phyloP scores from a whole-genome alignment of 1,140 invertebrate genomes.

The Brachionus rotundiformis region DNA sequence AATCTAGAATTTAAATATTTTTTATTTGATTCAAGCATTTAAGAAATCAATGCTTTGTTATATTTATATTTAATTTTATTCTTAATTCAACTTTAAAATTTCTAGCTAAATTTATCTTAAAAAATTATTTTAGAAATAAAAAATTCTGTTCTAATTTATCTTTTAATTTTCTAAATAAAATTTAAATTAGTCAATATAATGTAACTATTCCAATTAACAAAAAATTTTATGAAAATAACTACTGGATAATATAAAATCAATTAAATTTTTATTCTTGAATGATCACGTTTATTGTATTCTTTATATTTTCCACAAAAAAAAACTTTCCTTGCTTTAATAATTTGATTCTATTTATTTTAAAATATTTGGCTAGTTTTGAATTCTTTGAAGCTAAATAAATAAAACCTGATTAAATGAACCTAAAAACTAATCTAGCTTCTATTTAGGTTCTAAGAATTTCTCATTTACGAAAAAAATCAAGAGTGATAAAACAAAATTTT shows the following conservation, averaged over 20 bases:
- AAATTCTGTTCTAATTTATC: no score
- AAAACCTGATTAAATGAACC: not conserved
- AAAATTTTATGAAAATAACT: no score
- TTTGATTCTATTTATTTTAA: not conserved
- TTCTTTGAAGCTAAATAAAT: not conserved
- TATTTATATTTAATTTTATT: no score
- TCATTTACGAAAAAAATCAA: not conserved
- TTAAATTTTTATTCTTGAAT: not conserved
- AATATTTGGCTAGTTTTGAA: not conserved
- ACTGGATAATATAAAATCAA: no score
- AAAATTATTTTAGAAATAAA: no score
- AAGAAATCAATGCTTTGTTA: not conserved
- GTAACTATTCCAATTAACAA: no score
- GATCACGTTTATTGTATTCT: not conserved
- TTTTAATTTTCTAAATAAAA: no score
- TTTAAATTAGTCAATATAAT: no score
- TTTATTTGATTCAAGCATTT: not conserved
- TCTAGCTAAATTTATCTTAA: no score
- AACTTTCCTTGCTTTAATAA: not conserved
- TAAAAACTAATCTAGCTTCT: not conserved
- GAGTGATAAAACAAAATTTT: not conserved
- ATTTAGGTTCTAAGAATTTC: not conserved
- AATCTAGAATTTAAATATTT: not conserved
- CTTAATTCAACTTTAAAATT: no score
- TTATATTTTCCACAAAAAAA: not conserved